Evolutionary conservation across 2,113 vertebrate species (phyloP).

Genomic region (Apteryx mantelli): DNA sequence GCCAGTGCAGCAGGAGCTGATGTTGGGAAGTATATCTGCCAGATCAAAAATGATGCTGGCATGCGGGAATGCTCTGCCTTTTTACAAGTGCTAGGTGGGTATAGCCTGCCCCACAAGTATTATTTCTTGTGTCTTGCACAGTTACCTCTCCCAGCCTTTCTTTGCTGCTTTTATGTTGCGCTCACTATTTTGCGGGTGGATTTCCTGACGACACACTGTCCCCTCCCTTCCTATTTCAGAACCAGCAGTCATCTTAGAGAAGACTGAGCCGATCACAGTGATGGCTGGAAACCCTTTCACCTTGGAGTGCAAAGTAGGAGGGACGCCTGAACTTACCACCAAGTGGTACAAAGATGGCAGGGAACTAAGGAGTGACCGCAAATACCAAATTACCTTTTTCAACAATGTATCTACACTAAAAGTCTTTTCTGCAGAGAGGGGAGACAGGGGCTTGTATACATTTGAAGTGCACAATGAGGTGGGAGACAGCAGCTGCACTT

Average conservation of each 20-base stretch:
- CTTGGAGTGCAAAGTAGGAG: conserved; percentile 90
- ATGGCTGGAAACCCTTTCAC: conserved; percentile 91
- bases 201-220: background rate
- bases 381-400: conserved; percentile 90
- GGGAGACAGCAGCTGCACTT: conserved; percentile 92
- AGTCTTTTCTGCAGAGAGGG: conserved; percentile 88
- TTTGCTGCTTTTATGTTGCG: background rate
- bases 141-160: background rate
- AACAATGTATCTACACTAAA: conserved; percentile 90
- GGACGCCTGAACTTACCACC: conserved; percentile 91
- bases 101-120: background rate
- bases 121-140: background rate
- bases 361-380: conserved; percentile 88
- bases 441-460: conserved; percentile 90
- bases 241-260: conserved; percentile 93
- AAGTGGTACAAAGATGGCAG: conserved; percentile 95
- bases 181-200: background rate
- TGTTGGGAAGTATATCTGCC: conserved; percentile 92
- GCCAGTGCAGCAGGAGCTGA: conserved; percentile 82
- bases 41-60: conserved; percentile 95
- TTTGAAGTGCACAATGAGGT: conserved; percentile 95
- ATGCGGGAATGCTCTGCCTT: conserved; percentile 91
- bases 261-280: conserved; percentile 91
- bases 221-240: conserved; percentile 83
- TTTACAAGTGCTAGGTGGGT: conserved; percentile 94